Percentiles rank a stretch among this genome's conserved stretches.
phyloP scores from a whole-genome alignment of 2,797 vertebrate genomes.

The Argyrosomus regius region DNA sequence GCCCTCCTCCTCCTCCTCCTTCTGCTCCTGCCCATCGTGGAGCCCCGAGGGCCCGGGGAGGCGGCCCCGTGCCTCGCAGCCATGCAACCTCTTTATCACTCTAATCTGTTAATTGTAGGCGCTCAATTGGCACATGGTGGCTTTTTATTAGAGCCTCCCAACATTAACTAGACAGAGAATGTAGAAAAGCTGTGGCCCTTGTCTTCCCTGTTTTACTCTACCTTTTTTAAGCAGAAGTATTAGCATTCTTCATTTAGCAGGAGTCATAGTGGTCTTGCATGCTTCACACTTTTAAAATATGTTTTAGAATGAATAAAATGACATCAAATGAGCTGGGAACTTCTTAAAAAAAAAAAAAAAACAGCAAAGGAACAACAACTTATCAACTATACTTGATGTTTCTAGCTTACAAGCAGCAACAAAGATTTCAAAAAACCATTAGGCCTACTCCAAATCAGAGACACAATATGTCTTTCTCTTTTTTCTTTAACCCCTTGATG shows the following conservation, averaged over 20 bases:
- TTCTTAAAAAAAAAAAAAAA: background rate
- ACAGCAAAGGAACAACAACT: background rate
- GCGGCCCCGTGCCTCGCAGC: conserved; percentile 85
- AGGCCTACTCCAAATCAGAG: background rate
- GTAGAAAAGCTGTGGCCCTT: conserved; percentile 86
- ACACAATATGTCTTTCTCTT: conserved; percentile 18
- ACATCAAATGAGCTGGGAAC: conserved; percentile 18
- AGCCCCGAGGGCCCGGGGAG: conserved; percentile 84
- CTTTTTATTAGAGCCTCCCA: conserved; percentile 91
- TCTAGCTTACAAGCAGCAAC: background rate
- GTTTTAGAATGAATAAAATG: conserved; percentile 18
- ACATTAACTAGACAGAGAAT: conserved; percentile 87
- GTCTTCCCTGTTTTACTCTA: conserved; percentile 51
- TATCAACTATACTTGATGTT: background rate
- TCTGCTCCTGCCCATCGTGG: conserved; percentile 74
- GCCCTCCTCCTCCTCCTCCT: conserved; percentile 51
- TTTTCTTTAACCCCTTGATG: conserved; percentile 30
- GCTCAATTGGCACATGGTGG: conserved; percentile 91
- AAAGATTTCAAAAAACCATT: background rate
- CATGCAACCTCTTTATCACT: conserved; percentile 87
- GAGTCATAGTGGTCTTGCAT: background rate
- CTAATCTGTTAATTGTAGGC: conserved; percentile 95
- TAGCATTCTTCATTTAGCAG: conserved; percentile 29
- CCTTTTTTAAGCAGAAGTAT: conserved; percentile 18
- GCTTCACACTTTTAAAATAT: conserved; percentile 3